Conservation (phyloP, 2,888 invertebrate species). For the Euphydryas editha region DNA sequence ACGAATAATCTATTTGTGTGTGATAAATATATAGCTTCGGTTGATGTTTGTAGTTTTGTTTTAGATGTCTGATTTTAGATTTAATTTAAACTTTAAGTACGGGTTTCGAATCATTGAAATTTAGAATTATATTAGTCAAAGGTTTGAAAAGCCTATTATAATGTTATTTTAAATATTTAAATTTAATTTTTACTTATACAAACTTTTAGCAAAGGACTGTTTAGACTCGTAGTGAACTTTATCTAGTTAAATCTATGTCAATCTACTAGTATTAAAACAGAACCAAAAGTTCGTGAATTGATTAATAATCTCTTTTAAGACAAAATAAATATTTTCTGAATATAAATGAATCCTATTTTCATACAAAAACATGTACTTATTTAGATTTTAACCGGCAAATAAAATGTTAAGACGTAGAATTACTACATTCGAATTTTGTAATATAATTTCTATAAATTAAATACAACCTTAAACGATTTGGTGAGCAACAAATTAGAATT, state of each 20-base stretch:
- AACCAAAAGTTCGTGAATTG: conserved; percentile 73
- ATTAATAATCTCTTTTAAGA: conserved; percentile 66
- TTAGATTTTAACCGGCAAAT: conserved; percentile 73
- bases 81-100: conserved; percentile 58
- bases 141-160: conserved; percentile 60
- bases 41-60: conserved; percentile 54
- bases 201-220: conserved; percentile 71
- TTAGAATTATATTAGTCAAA: conserved; percentile 62
- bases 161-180: conserved; percentile 53
- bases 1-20: conserved; percentile 64
- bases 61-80: conserved; percentile 58
- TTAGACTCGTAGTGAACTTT: conserved; percentile 70
- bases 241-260: conserved; percentile 69
- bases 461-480: conserved; percentile 47
- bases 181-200: conserved; percentile 55
- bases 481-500: conserved; percentile 48
- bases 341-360: conserved; percentile 79
- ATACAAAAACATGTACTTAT: conserved; percentile 73
- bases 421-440: conserved; percentile 52
- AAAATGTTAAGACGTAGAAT: conserved; percentile 67
- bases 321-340: conserved; percentile 75
- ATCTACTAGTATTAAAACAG: conserved; percentile 60
- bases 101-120: conserved; percentile 76
- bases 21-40: conserved; percentile 48
- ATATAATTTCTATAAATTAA: conserved; percentile 46